Base-by-base conservation (phyloP, 2,113 vertebrate genomes). In the Falco punctatus region DNA sequence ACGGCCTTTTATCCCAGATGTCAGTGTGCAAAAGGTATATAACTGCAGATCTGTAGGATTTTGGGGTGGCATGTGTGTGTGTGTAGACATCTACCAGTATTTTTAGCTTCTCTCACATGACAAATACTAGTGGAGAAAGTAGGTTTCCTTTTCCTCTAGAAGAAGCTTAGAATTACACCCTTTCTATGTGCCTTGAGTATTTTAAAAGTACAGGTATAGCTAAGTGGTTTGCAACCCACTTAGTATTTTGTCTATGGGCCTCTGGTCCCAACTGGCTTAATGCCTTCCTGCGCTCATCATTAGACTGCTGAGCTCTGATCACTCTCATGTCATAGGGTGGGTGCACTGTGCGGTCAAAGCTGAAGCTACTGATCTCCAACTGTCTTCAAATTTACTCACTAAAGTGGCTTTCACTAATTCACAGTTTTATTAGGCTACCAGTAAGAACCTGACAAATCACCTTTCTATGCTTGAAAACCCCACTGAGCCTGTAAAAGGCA, bases 241-340 rank as follows among this genome's bases (percentile, higher is more conserved):
- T 15, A 1, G 17, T 64, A 3, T 28, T 91, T 62, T 2, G 1
- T 33, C n/a, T 51, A 0, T n/a, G 10, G 58, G 33, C 5, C 30
- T 81, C 23, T 0, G 0, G 35, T 52, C 35, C 35, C 70, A 44
- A 1, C 8, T 1, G 4, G 5, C 9, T 64, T 90, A 55, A 71
- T 44, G 17, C 1, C 0, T 65, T 87, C 23, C 48, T 42, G 9
- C 17, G 15, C 13, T 75, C 44, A 20, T 51, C 69, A 6, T 71
- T 48, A 69, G 51, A 10, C 38, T 33, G 4, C 35, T 91, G 65
- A 85, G 30, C 19, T 79, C 65, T 67, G 48, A 80, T 71, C 52
- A 44, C 30, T 15, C 26, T 52, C 12, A 14, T 73, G 38, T 27
- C 14, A 35, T 5, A 70, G 30, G 22, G 10, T 54, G 59, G 16